phyloP scores from a whole-genome alignment of 2,113 vertebrate genomes.

The Dolichotis patagonum region DNA sequence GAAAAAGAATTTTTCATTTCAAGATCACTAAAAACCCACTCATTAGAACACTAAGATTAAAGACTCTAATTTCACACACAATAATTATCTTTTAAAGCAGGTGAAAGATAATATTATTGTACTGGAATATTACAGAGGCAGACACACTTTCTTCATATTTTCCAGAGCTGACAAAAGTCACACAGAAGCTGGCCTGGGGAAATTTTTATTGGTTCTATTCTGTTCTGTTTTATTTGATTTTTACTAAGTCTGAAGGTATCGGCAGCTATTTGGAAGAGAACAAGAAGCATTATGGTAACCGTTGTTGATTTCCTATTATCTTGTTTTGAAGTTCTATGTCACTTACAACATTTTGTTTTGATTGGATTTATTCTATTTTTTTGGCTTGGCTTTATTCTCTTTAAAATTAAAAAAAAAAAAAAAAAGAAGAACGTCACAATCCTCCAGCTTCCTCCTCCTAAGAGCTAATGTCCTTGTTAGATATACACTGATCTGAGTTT shows the following conservation, averaged over 20 bases:
- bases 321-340: too few species aligned
- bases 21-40: not conserved
- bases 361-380: too few species aligned
- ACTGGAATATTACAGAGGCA: not conserved
- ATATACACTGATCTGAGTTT: not conserved
- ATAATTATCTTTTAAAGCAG: conserved; percentile 32
- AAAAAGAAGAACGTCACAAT: not conserved
- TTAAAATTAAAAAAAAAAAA: too few species aligned
- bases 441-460: not conserved
- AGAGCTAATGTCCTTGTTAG: too few species aligned
- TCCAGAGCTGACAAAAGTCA: conserved; percentile 4
- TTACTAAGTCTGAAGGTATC: too few species aligned
- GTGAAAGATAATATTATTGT: not conserved
- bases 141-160: not conserved
- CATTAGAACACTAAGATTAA: not conserved
- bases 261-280: too few species aligned
- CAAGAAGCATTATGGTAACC: too few species aligned
- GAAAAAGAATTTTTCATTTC: not conserved
- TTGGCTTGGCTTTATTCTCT: too few species aligned
- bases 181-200: not conserved
- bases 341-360: too few species aligned
- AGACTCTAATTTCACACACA: not conserved
- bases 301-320: too few species aligned
- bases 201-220: not conserved
- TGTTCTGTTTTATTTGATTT: too few species aligned